Conservation (phyloP, 1,140 invertebrate genomes). For the Anastrepha obliqua region DNA sequence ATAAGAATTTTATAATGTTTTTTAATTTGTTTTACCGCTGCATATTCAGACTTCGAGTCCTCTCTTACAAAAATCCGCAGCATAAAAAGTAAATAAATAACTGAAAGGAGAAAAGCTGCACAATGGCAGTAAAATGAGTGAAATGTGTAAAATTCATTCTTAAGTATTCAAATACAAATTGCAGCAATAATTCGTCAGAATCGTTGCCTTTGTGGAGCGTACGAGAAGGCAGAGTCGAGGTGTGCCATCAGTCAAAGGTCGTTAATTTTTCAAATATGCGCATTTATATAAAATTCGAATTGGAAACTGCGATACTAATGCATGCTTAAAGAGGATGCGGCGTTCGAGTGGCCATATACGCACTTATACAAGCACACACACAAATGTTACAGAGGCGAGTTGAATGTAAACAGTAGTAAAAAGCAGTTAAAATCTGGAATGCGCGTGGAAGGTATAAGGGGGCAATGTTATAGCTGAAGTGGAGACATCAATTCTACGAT, state of each 20-base stretch:
- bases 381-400: background rate
- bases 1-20: conserved; percentile 59
- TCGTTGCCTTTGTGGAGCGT: background rate
- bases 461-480: conserved; percentile 7
- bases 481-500: background rate
- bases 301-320: conserved; percentile 55
- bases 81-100: conserved; percentile 8
- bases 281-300: conserved; percentile 60
- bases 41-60: background rate
- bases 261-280: conserved; percentile 63
- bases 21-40: conserved; percentile 61
- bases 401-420: background rate
- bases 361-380: background rate
- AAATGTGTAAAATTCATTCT: conserved; percentile 33
- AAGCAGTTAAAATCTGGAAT: background rate
- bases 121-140: conserved; percentile 18
- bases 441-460: background rate
- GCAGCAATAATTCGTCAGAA: conserved; percentile 45
- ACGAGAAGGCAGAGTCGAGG: conserved; percentile 23
- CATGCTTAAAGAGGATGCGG: conserved; percentile 53
- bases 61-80: background rate
- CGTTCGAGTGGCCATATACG: conserved; percentile 9
- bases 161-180: conserved; percentile 18
- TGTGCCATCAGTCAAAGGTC: conserved; percentile 64
- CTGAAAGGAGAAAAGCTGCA: conserved; percentile 55